A percentile compares a stretch with the other conserved stretches of the same genome.
Conservation (phyloP, 2,113 vertebrate genomes). For the Anser cygnoides region DNA sequence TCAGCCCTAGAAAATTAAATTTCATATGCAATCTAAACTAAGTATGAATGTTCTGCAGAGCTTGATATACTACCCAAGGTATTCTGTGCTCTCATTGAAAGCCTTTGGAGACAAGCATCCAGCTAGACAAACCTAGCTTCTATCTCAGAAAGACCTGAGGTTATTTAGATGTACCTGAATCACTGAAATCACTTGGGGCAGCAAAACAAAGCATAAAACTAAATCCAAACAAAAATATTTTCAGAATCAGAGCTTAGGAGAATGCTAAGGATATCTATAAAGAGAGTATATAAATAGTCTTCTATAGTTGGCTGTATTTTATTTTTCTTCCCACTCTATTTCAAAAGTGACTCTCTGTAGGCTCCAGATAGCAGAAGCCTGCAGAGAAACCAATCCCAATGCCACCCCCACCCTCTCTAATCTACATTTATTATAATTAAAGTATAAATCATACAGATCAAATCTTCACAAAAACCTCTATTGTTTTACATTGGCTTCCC, state of each 20-base stretch:
- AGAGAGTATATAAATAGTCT: background rate
- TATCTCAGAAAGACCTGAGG: background rate
- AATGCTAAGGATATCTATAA: background rate
- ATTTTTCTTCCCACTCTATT: background rate
- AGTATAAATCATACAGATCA: background rate
- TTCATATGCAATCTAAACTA: background rate
- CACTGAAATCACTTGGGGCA: background rate
- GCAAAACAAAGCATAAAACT: background rate
- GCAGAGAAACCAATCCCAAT: background rate
- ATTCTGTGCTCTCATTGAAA: background rate
- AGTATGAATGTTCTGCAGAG: background rate
- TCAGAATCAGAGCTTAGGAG: background rate
- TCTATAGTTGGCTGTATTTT: background rate
- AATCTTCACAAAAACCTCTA: background rate
- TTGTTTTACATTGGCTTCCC: background rate
- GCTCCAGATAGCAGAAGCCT: background rate
- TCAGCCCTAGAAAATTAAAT: background rate
- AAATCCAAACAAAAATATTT: background rate
- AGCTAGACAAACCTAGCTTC: background rate
- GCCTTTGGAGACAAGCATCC: background rate
- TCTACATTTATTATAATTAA: background rate
- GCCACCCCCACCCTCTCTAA: background rate
- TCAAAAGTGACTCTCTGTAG: background rate
- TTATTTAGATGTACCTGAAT: background rate
- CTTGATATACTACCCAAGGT: background rate